phyloP scores from a whole-genome alignment of 2,797 vertebrate species.

The Halcyon chelicuti region DNA sequence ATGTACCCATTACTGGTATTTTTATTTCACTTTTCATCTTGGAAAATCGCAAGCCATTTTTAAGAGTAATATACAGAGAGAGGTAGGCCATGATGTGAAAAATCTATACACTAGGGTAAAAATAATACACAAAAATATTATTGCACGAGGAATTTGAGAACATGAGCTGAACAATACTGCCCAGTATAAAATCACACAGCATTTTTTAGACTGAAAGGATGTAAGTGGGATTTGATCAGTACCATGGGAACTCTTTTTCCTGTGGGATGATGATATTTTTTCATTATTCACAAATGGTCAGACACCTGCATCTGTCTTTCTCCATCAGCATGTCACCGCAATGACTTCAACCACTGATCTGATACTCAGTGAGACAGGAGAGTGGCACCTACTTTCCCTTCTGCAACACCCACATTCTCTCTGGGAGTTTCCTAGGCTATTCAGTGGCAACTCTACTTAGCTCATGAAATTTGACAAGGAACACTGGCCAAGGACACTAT shows the following conservation, averaged over 20 bases:
- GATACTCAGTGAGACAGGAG: neutral
- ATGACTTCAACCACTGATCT: neutral
- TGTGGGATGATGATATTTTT: rapidly evolving
- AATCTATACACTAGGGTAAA: neutral
- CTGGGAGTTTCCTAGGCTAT: neutral
- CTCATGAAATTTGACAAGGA: neutral
- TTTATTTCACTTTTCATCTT: neutral
- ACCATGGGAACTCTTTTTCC: neutral
- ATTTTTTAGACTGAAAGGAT: neutral
- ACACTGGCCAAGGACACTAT: constrained; percentile 23
- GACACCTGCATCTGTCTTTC: neutral
- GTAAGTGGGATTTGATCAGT: neutral
- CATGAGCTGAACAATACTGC: neutral
- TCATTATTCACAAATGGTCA: neutral
- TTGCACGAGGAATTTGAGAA: neutral
- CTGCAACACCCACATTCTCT: neutral
- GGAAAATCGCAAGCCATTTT: neutral
- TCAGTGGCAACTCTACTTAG: neutral
- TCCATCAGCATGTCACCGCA: neutral
- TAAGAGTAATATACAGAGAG: neutral
- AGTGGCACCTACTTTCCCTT: neutral
- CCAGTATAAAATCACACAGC: neutral
- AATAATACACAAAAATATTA: neutral
- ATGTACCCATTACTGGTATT: neutral
- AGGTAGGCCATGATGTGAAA: neutral